These are phyloP conservation scores for Eptatretus burgeri DNA, from an alignment of 2,113 vertebrate genomes.

Conservation along the genomic window DNA sequence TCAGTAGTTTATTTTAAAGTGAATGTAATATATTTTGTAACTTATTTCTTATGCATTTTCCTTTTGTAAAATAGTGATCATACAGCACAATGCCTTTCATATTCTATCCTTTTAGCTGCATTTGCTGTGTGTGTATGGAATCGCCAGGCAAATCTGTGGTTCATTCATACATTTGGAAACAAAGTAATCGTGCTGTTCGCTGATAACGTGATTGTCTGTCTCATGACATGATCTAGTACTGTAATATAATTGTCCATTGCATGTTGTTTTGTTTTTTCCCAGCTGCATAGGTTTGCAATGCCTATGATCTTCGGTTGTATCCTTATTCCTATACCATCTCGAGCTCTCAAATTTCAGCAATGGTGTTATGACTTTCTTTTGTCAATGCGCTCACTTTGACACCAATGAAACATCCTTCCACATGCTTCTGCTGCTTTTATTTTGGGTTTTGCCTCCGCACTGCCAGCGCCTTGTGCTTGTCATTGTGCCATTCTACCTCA, in stretches of 20 bases:
- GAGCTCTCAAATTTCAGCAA: too few species aligned
- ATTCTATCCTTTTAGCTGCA: not conserved
- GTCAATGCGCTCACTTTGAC: too few species aligned
- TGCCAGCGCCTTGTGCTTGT: too few species aligned
- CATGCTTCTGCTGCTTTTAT: too few species aligned
- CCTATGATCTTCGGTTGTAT: slow-evolving; percentile 91
- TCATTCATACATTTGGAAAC: not conserved
- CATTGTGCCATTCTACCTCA: too few species aligned
- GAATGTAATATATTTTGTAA: too few species aligned
- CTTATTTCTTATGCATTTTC: too few species aligned
- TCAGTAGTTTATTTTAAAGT: too few species aligned
- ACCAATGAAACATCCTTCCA: too few species aligned
- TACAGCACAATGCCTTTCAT: not conserved
- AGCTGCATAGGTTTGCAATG: slow-evolving; percentile 64
- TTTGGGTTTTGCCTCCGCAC: too few species aligned
- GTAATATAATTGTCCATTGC: not conserved
- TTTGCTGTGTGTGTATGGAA: not conserved
- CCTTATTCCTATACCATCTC: slow-evolving; percentile 18
- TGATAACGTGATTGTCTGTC: not conserved
- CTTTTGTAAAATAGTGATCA: too few species aligned
- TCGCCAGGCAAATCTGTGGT: not conserved
- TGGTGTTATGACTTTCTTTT: too few species aligned
- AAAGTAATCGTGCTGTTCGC: not conserved
- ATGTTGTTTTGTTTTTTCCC: slow-evolving; percentile 13
- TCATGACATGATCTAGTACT: not conserved